Evolutionary conservation across 2,797 vertebrate genomes (phyloP).

Genomic region (Thalassophryne amazonica): DNA sequence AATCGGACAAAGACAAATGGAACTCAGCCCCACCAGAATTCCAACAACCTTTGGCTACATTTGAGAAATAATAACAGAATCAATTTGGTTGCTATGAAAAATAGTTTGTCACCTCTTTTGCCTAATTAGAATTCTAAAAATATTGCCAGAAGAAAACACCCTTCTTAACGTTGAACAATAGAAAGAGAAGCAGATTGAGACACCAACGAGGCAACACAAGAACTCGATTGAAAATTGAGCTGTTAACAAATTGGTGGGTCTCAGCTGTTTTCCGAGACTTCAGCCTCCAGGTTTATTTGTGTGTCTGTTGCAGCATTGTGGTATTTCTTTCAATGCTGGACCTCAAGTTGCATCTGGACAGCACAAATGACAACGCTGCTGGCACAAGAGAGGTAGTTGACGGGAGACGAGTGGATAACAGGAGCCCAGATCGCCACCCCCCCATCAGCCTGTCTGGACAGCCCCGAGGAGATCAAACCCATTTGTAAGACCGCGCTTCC

Average conservation of each 20-base stretch:
- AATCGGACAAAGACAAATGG: constrained; percentile 56
- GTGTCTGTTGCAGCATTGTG: constrained; percentile 45
- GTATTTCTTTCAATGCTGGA: constrained; percentile 50
- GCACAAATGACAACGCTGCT: constrained; percentile 70
- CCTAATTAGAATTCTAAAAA: too few species aligned
- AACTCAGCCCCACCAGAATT: constrained; percentile 64
- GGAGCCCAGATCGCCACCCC: constrained; percentile 27
- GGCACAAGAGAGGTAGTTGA: constrained; percentile 54
- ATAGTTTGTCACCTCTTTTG: constrained; percentile 26
- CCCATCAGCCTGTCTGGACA: constrained; percentile 63
- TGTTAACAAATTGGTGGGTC: constrained; percentile 65
- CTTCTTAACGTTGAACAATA: constrained; percentile 50
- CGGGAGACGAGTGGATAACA: constrained; percentile 52
- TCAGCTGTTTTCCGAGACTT: constrained; percentile 65
- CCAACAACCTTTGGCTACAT: constrained; percentile 45
- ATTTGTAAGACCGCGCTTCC: constrained; percentile 65
- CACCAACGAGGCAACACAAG: constrained; percentile 1
- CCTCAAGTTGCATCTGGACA: constrained; percentile 53
- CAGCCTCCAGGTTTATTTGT: constrained; percentile 66
- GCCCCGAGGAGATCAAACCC: constrained; percentile 70
- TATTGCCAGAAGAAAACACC: too few species aligned
- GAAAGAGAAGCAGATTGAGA: constrained; percentile 10
- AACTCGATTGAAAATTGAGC: constrained; percentile 49
- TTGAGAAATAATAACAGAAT: constrained; percentile 40
- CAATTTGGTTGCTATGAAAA: constrained; percentile 49